Evolutionary conservation across 2,888 invertebrate species (phyloP).

Genomic region (Gandaritis pyraliata): DNA sequence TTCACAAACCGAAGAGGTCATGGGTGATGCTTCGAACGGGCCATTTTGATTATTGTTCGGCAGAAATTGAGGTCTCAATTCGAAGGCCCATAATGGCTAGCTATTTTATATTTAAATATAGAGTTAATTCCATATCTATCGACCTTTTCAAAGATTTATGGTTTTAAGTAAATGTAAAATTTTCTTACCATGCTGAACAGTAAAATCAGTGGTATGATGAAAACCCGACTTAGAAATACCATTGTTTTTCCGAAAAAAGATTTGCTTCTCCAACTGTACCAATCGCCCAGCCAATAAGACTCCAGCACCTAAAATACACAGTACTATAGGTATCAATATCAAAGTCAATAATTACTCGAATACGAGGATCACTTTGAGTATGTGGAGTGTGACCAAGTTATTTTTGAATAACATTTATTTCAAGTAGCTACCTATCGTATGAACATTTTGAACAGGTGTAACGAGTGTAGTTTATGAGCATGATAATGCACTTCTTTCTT

Average conservation of each 20-base stretch:
- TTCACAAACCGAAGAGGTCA: constrained; percentile 33
- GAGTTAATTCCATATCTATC: too few relatives aligned
- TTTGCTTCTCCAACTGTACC: constrained; percentile 84
- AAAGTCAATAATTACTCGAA: background rate
- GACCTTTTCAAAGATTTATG: constrained; percentile 1
- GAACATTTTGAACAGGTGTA: constrained; percentile 26
- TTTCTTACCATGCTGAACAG: constrained; percentile 61
- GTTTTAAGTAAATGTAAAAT: background rate
- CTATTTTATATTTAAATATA: too few relatives aligned
- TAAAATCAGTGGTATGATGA: constrained; percentile 64
- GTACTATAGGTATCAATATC: constrained; percentile 24
- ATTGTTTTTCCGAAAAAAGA: constrained; percentile 65
- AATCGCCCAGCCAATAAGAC: constrained; percentile 87
- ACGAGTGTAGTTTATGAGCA: constrained; percentile 34
- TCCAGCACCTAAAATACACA: constrained; percentile 73
- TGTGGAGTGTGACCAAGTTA: constrained; percentile 25
- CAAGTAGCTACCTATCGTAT: constrained; percentile 34
- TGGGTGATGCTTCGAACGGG: constrained; percentile 30
- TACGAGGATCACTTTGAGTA: background rate
- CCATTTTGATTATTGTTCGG: constrained; percentile 35
- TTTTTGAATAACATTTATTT: constrained; percentile 34
- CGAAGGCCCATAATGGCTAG: constrained; percentile 7
- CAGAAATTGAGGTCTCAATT: constrained; percentile 32
- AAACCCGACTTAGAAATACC: constrained; percentile 52
- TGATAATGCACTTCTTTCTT: constrained; percentile 39